These are phyloP conservation scores for Drosophila sordidula DNA, from an alignment of 2,888 invertebrate genomes.

Conservation along the genomic window DNA sequence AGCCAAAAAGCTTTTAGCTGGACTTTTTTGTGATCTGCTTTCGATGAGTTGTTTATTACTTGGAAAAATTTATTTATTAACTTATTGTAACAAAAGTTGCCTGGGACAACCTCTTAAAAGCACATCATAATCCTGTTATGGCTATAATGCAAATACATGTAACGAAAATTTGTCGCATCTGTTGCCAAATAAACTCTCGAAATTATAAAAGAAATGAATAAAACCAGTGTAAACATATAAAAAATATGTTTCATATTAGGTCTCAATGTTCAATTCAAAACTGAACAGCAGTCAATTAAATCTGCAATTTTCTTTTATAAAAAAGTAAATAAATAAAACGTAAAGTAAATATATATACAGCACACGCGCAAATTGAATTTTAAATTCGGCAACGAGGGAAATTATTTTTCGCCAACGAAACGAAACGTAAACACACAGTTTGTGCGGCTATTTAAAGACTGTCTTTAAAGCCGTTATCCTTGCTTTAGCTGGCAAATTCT, in stretches of 20 bases:
- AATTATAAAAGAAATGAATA: conserved; percentile 6
- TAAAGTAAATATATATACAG: conserved; percentile 16
- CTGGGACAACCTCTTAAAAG: background rate
- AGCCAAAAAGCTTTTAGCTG: background rate
- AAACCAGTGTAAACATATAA: background rate
- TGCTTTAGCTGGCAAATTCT: conserved; percentile 23
- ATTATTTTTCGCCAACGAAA: conserved; percentile 10
- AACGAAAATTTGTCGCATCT: background rate
- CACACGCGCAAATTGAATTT: conserved; percentile 46
- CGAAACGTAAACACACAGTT: conserved; percentile 11
- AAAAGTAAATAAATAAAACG: conserved; percentile 11
- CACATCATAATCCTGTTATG: background rate
- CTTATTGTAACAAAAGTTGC: background rate
- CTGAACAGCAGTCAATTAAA: conserved; percentile 10
- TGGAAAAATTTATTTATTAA: background rate
- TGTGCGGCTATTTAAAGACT: conserved; percentile 9
- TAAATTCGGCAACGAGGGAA: conserved; percentile 31
- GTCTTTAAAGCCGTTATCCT: conserved; percentile 6
- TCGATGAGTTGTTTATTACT: background rate
- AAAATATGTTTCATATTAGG: background rate
- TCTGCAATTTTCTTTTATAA: conserved; percentile 2
- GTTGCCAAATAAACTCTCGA: background rate
- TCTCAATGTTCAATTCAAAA: background rate
- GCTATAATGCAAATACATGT: background rate
- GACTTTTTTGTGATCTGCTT: background rate